A percentile compares a stretch with the other conserved stretches of the same genome.
phyloP scores from a whole-genome alignment of 1,140 invertebrate genomes.

The Pogonognathellus flavescens region DNA sequence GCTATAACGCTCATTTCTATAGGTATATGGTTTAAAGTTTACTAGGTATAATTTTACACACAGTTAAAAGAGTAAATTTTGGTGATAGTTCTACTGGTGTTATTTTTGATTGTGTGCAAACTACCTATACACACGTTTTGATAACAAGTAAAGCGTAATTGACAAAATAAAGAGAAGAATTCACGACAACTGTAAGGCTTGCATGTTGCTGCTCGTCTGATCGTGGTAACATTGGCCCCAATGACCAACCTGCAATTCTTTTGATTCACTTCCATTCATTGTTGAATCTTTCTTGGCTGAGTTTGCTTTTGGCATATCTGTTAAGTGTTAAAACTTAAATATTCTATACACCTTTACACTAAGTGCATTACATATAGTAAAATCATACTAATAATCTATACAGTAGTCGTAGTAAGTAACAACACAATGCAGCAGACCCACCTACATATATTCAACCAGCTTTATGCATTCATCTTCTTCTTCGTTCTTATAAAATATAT shows the following conservation, averaged over 20 bases:
- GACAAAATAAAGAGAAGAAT: background rate
- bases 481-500: too few relatives aligned
- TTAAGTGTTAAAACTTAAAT: background rate
- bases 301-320: background rate
- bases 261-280: conserved; percentile 15
- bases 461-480: too few relatives aligned
- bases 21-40: too few relatives aligned
- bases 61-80: too few relatives aligned
- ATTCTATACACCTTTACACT: conserved; percentile 1
- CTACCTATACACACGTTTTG: background rate
- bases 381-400: too few relatives aligned
- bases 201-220: conserved; percentile 36
- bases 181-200: background rate
- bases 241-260: conserved; percentile 46
- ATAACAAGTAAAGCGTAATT: background rate
- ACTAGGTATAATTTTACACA: too few relatives aligned
- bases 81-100: too few relatives aligned
- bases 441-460: too few relatives aligned
- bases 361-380: background rate
- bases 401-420: too few relatives aligned
- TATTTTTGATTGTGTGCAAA: too few relatives aligned
- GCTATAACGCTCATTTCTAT: too few relatives aligned
- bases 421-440: too few relatives aligned
- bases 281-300: background rate
- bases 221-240: conserved; percentile 54